Conservation (phyloP, 92 coral and sea anemone species). For the Diadumene lineata region DNA sequence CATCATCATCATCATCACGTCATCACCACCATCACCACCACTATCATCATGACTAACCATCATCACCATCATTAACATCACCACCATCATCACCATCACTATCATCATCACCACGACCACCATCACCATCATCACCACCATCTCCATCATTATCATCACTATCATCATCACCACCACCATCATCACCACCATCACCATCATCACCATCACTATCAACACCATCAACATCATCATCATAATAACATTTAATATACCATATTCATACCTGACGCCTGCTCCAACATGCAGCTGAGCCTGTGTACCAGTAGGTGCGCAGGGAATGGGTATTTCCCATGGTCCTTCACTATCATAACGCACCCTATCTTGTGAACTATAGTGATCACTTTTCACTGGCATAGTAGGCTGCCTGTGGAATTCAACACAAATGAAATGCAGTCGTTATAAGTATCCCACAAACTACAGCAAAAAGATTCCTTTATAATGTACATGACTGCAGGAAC, state of each 20-base stretch:
- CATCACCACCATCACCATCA: not conserved
- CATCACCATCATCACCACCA: not conserved
- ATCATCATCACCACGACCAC: not conserved
- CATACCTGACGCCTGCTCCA: constrained; percentile 78
- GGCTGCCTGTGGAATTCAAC: constrained; percentile 43
- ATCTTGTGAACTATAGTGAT: constrained; percentile 59
- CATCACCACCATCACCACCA: no score
- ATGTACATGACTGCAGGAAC: no score
- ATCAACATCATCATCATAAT: not conserved
- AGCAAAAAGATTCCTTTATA: no score
- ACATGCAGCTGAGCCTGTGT: constrained; percentile 62
- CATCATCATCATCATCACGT: no score
- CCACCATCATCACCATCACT: not conserved
- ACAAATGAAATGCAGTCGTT: no score
- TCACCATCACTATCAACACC: not conserved
- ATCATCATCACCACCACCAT: not conserved
- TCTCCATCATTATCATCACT: not conserved
- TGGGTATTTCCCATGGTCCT: constrained; percentile 30
- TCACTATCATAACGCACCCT: not conserved
- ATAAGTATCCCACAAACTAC: no score
- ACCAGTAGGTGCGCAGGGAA: constrained; percentile 62
- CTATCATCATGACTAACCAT: no score
- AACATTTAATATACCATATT: not conserved
- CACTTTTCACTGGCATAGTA: constrained; percentile 52
- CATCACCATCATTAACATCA: not conserved